Evolutionary conservation across 2,113 vertebrate genomes (phyloP).

Genomic region (Cyphomyrus discorhynchus): DNA sequence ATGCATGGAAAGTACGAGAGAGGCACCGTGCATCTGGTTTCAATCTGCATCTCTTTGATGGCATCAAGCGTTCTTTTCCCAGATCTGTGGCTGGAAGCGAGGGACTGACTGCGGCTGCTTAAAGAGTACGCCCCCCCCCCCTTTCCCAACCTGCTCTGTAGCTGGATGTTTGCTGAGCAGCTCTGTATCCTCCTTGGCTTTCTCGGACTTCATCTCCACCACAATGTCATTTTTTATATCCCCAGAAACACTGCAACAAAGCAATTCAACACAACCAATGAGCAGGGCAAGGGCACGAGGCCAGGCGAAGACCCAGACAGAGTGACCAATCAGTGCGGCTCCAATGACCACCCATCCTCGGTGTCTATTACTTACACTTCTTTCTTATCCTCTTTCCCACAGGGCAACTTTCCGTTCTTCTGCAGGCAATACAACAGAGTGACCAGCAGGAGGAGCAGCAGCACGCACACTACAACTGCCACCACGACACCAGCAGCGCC

Average conservation of each 20-base stretch:
- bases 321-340: neutral
- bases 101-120: slow-evolving; percentile 62
- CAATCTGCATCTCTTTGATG: slow-evolving; percentile 82
- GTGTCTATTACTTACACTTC: slow-evolving; percentile 68
- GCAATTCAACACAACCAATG: neutral
- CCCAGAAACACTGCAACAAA: slow-evolving; percentile 39
- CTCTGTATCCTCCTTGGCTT: slow-evolving; percentile 61
- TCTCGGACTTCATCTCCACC: slow-evolving; percentile 69
- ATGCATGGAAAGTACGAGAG: slow-evolving; percentile 71
- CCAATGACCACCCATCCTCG: too few relatives aligned
- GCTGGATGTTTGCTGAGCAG: slow-evolving; percentile 56
- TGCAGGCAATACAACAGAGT: slow-evolving; percentile 73
- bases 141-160: slow-evolving; percentile 56
- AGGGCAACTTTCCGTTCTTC: slow-evolving; percentile 69
- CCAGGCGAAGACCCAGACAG: neutral
- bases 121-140: slow-evolving; percentile 38
- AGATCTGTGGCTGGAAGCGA: slow-evolving; percentile 70
- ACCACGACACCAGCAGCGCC: slow-evolving; percentile 72
- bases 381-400: slow-evolving; percentile 64
- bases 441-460: slow-evolving; percentile 75
- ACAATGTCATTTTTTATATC: slow-evolving; percentile 59
- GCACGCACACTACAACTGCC: slow-evolving; percentile 79
- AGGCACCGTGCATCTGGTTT: slow-evolving; percentile 76
- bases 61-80: slow-evolving; percentile 80
- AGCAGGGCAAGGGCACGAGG: neutral